A percentile compares a stretch with the other conserved stretches of the same genome.
These are phyloP conservation scores for Chalcis sispes DNA, from an alignment of 2,888 invertebrate species.

Conservation along the genomic window DNA sequence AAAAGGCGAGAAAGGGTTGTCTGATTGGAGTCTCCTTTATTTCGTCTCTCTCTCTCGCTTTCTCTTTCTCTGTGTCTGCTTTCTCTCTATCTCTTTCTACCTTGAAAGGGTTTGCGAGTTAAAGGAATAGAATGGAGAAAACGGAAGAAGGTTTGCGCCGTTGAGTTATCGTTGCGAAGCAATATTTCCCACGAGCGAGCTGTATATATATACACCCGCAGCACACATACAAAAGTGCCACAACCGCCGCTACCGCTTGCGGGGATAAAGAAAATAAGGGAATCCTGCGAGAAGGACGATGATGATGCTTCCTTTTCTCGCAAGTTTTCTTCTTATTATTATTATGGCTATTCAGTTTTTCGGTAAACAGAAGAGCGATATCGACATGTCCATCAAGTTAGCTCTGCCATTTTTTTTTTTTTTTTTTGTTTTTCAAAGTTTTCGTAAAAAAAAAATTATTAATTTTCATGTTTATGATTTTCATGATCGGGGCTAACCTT, in stretches of 20 bases:
- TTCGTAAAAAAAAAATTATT: too few species aligned
- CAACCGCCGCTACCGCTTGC: too few species aligned
- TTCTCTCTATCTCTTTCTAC: background rate
- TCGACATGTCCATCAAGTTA: too few species aligned
- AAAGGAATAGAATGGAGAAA: conserved; percentile 51
- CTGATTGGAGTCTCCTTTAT: conserved; percentile 46
- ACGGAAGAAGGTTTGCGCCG: conserved; percentile 48
- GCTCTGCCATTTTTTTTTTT: too few species aligned
- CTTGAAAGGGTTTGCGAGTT: background rate
- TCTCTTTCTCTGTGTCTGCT: background rate
- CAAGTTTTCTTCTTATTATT: conserved; percentile 22
- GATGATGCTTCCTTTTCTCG: conserved; percentile 20
- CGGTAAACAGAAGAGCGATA: conserved; percentile 27
- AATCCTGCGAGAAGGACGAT: conserved; percentile 26
- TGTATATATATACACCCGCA: too few species aligned
- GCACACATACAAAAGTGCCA: too few species aligned
- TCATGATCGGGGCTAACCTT: too few species aligned
- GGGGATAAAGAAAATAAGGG: conserved; percentile 55
- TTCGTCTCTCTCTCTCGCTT: background rate
- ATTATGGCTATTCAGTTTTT: background rate
- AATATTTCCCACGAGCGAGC: conserved; percentile 54
- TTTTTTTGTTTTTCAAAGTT: too few species aligned
- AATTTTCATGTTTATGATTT: too few species aligned
- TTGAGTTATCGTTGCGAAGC: conserved; percentile 54
- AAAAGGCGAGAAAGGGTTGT: conserved; percentile 52